phyloP scores from a whole-genome alignment of 2,113 vertebrate species.

The Callionymus lyra region DNA sequence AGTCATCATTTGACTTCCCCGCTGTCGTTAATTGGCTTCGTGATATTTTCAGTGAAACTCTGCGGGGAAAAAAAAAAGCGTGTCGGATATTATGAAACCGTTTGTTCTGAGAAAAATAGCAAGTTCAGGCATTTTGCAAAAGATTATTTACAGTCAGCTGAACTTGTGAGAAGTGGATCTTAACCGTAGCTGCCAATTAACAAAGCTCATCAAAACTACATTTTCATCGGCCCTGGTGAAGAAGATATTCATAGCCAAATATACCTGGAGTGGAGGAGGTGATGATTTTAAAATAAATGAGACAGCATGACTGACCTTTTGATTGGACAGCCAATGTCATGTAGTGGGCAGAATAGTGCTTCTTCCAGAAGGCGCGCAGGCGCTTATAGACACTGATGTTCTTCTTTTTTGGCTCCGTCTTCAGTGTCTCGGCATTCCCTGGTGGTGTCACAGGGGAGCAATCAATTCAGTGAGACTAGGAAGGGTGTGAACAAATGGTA shows the following conservation, averaged over 20 bases:
- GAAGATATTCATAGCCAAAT: neutral
- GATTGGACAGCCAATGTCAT: constrained; percentile 96
- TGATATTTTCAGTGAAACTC: constrained; percentile 29
- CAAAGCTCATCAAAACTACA: constrained; percentile 15
- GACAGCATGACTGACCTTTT: constrained; percentile 72
- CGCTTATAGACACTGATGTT: constrained; percentile 85
- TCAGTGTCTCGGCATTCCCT: constrained; percentile 93
- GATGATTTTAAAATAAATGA: neutral
- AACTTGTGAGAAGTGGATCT: constrained; percentile 19
- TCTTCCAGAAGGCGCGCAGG: constrained; percentile 86
- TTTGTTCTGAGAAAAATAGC: constrained; percentile 18
- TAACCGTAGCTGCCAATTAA: constrained; percentile 24
- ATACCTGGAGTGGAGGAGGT: neutral
- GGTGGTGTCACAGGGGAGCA: constrained; percentile 17
- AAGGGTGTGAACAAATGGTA: constrained; percentile 4
- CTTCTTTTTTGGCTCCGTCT: constrained; percentile 81
- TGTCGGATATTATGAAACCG: constrained; percentile 12
- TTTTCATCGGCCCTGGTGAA: constrained; percentile 5
- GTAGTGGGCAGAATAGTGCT: constrained; percentile 90
- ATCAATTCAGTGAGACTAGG: constrained; percentile 14
- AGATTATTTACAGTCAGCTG: constrained; percentile 29
- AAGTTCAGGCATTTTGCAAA: constrained; percentile 17
- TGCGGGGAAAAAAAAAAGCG: constrained; percentile 10
- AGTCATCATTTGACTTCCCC: constrained; percentile 18
- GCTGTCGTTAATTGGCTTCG: constrained; percentile 30